Evolutionary conservation across 2,888 invertebrate genomes (phyloP).

Genomic region (Ceraclea dissimilis): DNA sequence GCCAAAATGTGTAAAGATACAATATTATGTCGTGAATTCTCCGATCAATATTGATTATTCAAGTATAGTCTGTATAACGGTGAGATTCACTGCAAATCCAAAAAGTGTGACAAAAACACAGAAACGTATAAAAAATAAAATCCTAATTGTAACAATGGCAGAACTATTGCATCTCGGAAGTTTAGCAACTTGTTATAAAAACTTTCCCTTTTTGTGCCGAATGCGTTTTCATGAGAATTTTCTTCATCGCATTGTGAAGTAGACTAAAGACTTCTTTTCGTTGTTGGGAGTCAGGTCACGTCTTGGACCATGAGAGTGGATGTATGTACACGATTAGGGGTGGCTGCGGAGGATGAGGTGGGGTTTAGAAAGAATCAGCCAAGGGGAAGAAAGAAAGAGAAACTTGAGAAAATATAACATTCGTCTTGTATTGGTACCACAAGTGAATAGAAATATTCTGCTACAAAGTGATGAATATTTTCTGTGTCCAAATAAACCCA

Average conservation of each 20-base stretch:
- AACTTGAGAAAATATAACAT: not conserved
- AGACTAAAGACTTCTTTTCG: constrained; percentile 29
- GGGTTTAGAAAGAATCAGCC: not conserved
- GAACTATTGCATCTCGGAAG: not conserved
- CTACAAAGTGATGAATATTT: no score
- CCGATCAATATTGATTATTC: constrained; percentile 26
- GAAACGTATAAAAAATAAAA: not conserved
- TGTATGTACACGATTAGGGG: constrained; percentile 25
- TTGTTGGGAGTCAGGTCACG: constrained; percentile 26
- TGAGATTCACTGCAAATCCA: constrained; percentile 15
- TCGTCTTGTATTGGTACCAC: constrained; percentile 4
- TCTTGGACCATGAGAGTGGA: constrained; percentile 26
- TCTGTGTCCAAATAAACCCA: no score
- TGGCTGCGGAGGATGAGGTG: constrained; percentile 2
- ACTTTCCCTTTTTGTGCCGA: not conserved
- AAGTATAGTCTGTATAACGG: constrained; percentile 21
- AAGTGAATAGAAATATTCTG: not conserved
- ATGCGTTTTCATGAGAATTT: constrained; percentile 1
- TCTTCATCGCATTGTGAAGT: constrained; percentile 3
- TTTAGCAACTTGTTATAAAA: not conserved
- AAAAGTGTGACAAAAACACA: constrained; percentile 1
- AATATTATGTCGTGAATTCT: constrained; percentile 7
- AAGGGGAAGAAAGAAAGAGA: not conserved
- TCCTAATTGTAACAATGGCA: not conserved
- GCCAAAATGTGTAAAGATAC: not conserved